Conservation (phyloP, 2,797 vertebrate genomes). For the Champsocephalus esox region DNA sequence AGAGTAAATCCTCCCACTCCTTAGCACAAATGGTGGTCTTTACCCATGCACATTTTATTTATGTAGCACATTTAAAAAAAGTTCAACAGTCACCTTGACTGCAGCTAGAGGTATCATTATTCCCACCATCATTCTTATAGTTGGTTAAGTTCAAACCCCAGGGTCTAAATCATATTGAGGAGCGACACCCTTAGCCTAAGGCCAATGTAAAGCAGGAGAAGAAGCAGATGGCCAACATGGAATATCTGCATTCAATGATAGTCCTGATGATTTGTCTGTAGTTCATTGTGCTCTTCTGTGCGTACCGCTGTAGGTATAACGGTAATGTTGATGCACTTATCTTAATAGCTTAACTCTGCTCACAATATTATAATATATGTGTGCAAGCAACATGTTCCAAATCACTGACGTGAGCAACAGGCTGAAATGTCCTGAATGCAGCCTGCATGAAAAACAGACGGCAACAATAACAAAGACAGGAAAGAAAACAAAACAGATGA, state of each 20-base stretch:
- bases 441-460: slow-evolving; percentile 20
- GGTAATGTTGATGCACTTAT: neutral
- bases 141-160: neutral
- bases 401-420: slow-evolving; percentile 5
- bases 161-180: slow-evolving; percentile 12
- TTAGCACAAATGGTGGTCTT: too few relatives aligned
- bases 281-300: neutral
- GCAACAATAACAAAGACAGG: slow-evolving; percentile 22
- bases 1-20: too few relatives aligned
- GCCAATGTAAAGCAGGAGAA: neutral
- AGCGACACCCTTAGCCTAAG: slow-evolving; percentile 20
- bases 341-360: neutral
- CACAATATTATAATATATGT: neutral
- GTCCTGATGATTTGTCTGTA: neutral
- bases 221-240: neutral
- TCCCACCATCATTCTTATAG: neutral
- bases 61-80: neutral
- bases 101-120: neutral
- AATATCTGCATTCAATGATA: slow-evolving; percentile 7
- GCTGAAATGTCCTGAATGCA: slow-evolving; percentile 13
- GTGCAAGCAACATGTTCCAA: slow-evolving; percentile 18
- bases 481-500: slow-evolving; percentile 48
- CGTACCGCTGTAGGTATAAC: neutral
- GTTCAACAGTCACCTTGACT: neutral
- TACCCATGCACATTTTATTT: neutral